Conservation (phyloP, 2,888 invertebrate genomes). For the Aleiodes testaceus region DNA sequence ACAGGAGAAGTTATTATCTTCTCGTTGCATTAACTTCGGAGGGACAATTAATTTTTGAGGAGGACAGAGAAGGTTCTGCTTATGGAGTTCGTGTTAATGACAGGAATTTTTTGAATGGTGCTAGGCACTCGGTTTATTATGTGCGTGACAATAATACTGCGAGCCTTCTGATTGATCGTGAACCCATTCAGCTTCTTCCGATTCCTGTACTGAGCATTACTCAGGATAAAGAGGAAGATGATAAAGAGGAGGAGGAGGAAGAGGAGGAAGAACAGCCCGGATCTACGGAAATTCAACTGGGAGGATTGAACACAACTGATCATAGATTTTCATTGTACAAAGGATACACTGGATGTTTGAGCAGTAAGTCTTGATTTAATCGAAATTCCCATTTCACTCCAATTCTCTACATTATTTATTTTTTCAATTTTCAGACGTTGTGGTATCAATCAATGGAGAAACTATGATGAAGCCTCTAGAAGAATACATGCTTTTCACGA, state of each 20-base stretch:
- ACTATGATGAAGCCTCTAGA: constrained; percentile 87
- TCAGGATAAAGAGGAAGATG: constrained; percentile 72
- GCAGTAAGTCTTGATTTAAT: constrained; percentile 88
- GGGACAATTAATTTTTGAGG: constrained; percentile 88
- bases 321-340: constrained; percentile 87
- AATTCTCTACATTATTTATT: no score
- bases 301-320: constrained; percentile 89
- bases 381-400: no score
- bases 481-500: constrained; percentile 93
- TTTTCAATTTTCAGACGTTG: constrained; percentile 79
- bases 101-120: constrained; percentile 87
- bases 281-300: constrained; percentile 89
- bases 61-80: constrained; percentile 85
- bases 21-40: constrained; percentile 87
- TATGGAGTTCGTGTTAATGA: constrained; percentile 84
- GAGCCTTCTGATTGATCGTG: constrained; percentile 82
- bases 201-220: constrained; percentile 81
- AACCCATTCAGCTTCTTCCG: constrained; percentile 81
- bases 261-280: constrained; percentile 69
- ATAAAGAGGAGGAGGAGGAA: constrained; percentile 57
- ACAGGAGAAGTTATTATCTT: constrained; percentile 88
- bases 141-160: constrained; percentile 82
- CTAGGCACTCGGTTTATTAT: constrained; percentile 84
- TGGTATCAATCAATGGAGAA: constrained; percentile 85
- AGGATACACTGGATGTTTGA: constrained; percentile 91